Evolutionary conservation across 2,797 vertebrate genomes (phyloP).

Genomic region (Onychomys arenicola): DNA sequence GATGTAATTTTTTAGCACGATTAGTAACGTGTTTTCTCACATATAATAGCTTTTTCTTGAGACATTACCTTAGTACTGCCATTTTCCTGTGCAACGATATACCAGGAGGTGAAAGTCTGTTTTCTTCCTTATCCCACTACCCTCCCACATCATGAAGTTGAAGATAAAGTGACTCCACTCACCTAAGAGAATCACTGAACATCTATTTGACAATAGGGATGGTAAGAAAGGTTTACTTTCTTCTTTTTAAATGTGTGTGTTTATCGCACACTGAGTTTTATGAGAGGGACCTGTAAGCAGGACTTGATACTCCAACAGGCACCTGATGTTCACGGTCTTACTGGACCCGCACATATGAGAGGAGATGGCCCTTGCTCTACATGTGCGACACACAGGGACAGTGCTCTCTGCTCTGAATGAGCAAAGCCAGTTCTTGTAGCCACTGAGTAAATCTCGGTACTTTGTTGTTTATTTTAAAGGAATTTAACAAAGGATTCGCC

Average conservation of each 20-base stretch:
- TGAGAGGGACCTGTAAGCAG: neutral
- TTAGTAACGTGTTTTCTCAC: neutral
- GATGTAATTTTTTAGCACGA: neutral
- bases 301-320: neutral
- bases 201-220: neutral
- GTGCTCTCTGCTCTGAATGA: neutral
- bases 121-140: no score
- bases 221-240: neutral
- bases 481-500: neutral
- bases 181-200: neutral
- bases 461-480: neutral
- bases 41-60: constrained; percentile 1
- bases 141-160: neutral
- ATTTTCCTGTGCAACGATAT: neutral
- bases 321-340: neutral
- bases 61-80: neutral
- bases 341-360: neutral
- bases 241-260: neutral
- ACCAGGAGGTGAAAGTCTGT: neutral
- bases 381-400: neutral
- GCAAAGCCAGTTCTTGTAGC: neutral
- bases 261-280: neutral
- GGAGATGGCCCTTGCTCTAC: neutral
- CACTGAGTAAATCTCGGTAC: neutral
- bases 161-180: neutral